Base-by-base conservation (phyloP, 1,140 invertebrate species). In the Drosophila navojoa region DNA sequence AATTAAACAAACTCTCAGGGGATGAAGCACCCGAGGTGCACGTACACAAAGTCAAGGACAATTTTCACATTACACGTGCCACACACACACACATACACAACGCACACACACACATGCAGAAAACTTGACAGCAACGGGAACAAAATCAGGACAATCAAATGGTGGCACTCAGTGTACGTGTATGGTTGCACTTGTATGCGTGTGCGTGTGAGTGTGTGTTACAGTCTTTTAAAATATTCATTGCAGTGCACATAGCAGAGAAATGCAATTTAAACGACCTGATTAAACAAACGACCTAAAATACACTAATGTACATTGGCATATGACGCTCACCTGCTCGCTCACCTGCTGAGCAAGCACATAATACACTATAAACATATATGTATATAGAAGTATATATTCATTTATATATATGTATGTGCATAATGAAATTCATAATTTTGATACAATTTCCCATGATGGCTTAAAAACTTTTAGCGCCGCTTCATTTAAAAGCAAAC, bases 1-100 rank as follows among this genome's bases (percentile, higher is more conserved):
- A 82, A 87, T 90, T 87, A 90, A 87, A 80, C 76, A 84, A 82
- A 72, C 61, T 76, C 70, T 32, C 58, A 53, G 40, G 63, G 54
- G 49, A 32, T 61, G 55, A 35, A 60, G 63, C 29, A 59, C 3
- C 40, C 40, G 27, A 16, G 49, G 19, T 52, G 50, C 60, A 68
- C 52, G 58, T 62, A 69, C 59, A 61, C 79, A 89, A 89, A 89
- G 84, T 89, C 84, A 89, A 89, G 85, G 85, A 90, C 85, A 90
- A 75, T 84, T 90, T 90, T 42, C 55, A 47, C 76, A 77, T 77
- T 84, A 71, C 77, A 90, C 80, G 79, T 85, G 77, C 67, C 74
- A 63, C 66, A 35, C 62, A 69, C 71, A 71, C 60, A 69, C 3
- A 22, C 19, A 22, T 22, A 15, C n/a, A 44, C 27, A 29, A 6